Conservation (phyloP, 1,140 invertebrate species). For the Leptopilina clavipes region DNA sequence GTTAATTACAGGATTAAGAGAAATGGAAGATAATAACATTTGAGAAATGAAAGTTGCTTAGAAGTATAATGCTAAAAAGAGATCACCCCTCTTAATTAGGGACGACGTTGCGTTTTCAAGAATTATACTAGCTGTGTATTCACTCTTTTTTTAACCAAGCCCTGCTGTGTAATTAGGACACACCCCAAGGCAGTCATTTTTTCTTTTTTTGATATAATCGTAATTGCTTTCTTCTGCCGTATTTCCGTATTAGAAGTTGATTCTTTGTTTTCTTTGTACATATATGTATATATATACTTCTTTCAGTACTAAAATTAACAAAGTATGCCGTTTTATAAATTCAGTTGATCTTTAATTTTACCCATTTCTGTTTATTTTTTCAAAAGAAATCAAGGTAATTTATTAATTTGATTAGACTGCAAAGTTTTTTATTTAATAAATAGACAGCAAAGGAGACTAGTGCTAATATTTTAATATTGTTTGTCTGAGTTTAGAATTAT, state of each 20-base stretch:
- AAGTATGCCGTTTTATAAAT: no score
- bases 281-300: no score
- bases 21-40: neutral
- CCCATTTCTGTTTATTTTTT: no score
- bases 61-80: neutral
- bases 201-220: constrained; percentile 32
- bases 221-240: neutral
- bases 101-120: constrained; percentile 35
- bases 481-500: no score
- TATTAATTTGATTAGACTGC: no score
- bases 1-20: neutral
- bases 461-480: no score
- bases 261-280: constrained; percentile 10
- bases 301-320: no score
- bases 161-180: constrained; percentile 58
- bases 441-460: no score
- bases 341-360: no score
- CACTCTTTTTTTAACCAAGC: constrained; percentile 45
- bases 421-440: no score
- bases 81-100: constrained; percentile 16
- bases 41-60: neutral
- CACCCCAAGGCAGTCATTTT: constrained; percentile 37
- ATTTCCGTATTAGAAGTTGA: neutral
- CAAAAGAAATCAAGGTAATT: no score
- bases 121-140: constrained; percentile 46